phyloP scores from a whole-genome alignment of 2,888 invertebrate genomes.

The Tryphoninae sp. region DNA sequence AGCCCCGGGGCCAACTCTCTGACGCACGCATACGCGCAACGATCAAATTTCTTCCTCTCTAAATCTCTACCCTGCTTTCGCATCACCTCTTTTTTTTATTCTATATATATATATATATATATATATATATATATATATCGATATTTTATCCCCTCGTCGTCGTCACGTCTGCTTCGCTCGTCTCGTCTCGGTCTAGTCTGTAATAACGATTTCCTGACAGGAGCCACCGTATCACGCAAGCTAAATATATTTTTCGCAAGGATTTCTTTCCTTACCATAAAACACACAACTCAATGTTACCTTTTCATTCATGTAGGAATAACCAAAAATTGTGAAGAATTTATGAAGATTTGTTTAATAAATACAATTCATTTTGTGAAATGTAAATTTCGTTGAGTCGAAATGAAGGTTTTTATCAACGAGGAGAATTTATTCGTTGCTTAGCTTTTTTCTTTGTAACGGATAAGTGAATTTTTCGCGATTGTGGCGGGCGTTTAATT shows the following conservation, averaged over 20 bases:
- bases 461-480: slow-evolving; percentile 15
- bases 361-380: too few species aligned
- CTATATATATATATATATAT: background rate
- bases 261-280: background rate
- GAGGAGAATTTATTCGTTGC: too few species aligned
- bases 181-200: slow-evolving; percentile 28
- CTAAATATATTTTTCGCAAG: background rate
- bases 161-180: slow-evolving; percentile 8
- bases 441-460: background rate
- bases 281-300: too few species aligned
- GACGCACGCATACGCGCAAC: background rate
- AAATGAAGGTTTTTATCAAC: too few species aligned
- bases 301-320: too few species aligned
- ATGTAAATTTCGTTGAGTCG: too few species aligned
- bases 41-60: slow-evolving; percentile 27
- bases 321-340: too few species aligned
- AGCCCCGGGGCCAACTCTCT: background rate
- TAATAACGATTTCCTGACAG: slow-evolving; percentile 39
- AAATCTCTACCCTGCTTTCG: slow-evolving; percentile 4
- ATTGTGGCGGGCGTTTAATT: slow-evolving; percentile 8
- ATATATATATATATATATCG: too few species aligned
- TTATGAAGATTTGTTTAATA: too few species aligned
- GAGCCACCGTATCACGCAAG: slow-evolving; percentile 5
- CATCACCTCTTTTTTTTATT: slow-evolving; percentile 2
- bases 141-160: slow-evolving; percentile 14